Percentiles rank a stretch among this genome's conserved stretches.
phyloP scores from a whole-genome alignment of 2,797 vertebrate genomes.

The Glyptemys insculpta region DNA sequence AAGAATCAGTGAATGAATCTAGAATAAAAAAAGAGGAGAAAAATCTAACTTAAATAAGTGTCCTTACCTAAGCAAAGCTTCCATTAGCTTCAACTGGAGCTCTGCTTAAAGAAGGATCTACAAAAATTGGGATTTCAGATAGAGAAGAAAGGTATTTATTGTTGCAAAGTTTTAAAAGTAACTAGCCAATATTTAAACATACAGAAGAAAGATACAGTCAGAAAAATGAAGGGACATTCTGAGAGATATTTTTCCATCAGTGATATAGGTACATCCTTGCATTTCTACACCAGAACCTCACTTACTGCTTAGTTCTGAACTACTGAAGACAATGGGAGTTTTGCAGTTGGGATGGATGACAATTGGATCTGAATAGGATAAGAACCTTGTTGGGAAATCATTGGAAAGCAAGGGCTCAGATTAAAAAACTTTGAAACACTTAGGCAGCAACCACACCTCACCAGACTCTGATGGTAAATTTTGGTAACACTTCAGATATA shows the following conservation, averaged over 20 bases:
- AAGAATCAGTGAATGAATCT: background rate
- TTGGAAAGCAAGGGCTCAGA: conserved; percentile 2
- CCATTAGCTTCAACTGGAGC: background rate
- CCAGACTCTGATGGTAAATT: background rate
- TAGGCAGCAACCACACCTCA: background rate
- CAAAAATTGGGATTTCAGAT: conserved; percentile 2
- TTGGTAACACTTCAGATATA: conserved; percentile 35
- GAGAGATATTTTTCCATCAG: background rate
- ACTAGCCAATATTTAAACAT: background rate
- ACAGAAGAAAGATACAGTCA: background rate
- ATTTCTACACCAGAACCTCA: background rate
- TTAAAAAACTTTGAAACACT: conserved; percentile 12
- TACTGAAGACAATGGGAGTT: background rate
- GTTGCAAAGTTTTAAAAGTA: background rate
- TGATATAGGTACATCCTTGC: conserved; percentile 16
- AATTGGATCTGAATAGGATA: background rate
- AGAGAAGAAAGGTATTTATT: background rate
- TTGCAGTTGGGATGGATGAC: background rate
- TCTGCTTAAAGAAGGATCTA: conserved; percentile 18
- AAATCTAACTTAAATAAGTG: background rate
- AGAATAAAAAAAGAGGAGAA: background rate
- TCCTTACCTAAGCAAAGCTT: background rate
- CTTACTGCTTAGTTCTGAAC: background rate
- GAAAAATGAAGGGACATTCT: background rate
- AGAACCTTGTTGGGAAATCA: background rate